These are phyloP conservation scores for Etheostoma cragini DNA, from an alignment of 2,113 vertebrate species.

Conservation along the genomic window DNA sequence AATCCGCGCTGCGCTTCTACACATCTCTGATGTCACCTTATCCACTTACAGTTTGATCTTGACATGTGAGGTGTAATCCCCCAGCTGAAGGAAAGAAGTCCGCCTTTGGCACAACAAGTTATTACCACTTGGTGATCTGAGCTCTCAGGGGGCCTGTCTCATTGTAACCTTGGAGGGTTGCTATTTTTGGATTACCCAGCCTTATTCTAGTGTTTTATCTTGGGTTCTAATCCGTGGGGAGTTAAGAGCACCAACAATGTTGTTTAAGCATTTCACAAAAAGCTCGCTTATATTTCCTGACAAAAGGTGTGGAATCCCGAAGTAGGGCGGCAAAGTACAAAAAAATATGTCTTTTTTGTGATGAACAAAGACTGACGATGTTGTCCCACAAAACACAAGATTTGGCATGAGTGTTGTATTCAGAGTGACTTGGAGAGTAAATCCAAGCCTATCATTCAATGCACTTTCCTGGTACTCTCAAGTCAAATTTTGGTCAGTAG, in stretches of 20 bases:
- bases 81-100: background rate
- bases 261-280: conserved; percentile 1
- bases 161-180: conserved; percentile 34
- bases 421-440: background rate
- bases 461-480: background rate
- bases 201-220: conserved; percentile 21
- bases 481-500: background rate
- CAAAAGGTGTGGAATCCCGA: background rate
- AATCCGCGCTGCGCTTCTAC: conserved; percentile 19
- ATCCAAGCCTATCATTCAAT: background rate
- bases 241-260: background rate
- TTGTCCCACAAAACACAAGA: background rate
- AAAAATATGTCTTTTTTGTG: background rate
- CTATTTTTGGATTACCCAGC: conserved; percentile 31
- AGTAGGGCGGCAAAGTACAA: background rate
- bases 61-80: conserved; percentile 31
- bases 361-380: background rate
- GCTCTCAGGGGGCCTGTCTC: background rate
- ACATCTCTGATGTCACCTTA: conserved; percentile 26
- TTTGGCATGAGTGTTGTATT: background rate
- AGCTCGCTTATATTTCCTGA: background rate
- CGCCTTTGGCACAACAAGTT: conserved; percentile 35
- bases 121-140: conserved; percentile 38
- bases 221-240: conserved; percentile 8
- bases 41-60: conserved; percentile 43